These are phyloP conservation scores for Bradypodion ventrale DNA, from an alignment of 2,797 vertebrate species.

Conservation along the genomic window DNA sequence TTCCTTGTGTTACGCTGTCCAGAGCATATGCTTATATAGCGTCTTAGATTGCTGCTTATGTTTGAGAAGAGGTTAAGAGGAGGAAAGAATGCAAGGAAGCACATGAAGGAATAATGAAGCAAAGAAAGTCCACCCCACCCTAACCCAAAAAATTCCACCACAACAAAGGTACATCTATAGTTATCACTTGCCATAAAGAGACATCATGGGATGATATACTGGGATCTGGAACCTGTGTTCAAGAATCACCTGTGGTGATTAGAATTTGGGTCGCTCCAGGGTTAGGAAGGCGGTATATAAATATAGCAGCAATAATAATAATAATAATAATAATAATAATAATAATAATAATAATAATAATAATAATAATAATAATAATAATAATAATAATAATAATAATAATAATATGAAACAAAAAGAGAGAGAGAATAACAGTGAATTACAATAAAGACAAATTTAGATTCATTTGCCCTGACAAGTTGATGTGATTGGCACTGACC, in stretches of 20 bases:
- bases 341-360: too few relatives aligned
- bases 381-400: too few relatives aligned
- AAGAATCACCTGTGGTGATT: too few relatives aligned
- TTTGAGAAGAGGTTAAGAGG: constrained; percentile 3
- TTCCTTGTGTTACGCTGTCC: not conserved
- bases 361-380: too few relatives aligned
- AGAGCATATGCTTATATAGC: not conserved
- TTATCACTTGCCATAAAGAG: not conserved
- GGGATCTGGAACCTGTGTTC: not conserved
- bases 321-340: too few relatives aligned
- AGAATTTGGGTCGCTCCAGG: too few relatives aligned
- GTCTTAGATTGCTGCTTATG: not conserved
- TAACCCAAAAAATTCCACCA: not conserved
- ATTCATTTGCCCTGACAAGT: not conserved
- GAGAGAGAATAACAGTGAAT: not conserved
- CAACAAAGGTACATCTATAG: not conserved
- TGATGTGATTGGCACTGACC: not conserved
- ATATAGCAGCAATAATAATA: too few relatives aligned
- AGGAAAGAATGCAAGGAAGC: not conserved
- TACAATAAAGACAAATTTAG: not conserved
- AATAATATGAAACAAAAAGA: not conserved
- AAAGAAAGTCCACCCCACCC: too few relatives aligned
- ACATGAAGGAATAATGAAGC: constrained; percentile 15
- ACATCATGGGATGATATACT: not conserved
- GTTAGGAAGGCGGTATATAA: too few relatives aligned